Percentiles rank a stretch among this genome's conserved stretches.
These are phyloP conservation scores for Eremobia ochroleuca DNA, from an alignment of 2,888 invertebrate genomes.

Conservation along the genomic window DNA sequence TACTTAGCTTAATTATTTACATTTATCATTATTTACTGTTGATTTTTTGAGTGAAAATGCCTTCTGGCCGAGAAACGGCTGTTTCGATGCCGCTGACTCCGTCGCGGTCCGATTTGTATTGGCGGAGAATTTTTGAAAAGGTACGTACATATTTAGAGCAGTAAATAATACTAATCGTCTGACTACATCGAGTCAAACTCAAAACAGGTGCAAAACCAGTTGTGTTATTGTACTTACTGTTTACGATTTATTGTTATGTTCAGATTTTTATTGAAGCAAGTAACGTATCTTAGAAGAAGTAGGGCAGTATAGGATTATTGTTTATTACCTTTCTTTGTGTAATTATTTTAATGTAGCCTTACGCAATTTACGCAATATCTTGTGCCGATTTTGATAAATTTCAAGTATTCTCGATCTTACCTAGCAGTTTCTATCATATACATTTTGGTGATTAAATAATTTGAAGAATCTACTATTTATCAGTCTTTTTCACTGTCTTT, in stretches of 20 bases:
- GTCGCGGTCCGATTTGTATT: slow-evolving; percentile 87
- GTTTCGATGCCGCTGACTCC: slow-evolving; percentile 87
- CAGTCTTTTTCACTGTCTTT: too few species aligned
- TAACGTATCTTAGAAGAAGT: not conserved
- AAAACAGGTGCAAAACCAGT: slow-evolving; percentile 54
- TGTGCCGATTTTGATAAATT: slow-evolving; percentile 1
- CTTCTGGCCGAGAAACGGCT: slow-evolving; percentile 82
- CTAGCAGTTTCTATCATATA: not conserved
- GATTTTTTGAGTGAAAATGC: slow-evolving; percentile 80
- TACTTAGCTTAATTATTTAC: slow-evolving; percentile 67
- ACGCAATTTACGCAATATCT: slow-evolving; percentile 8
- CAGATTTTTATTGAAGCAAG: slow-evolving; percentile 4
- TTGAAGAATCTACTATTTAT: not conserved
- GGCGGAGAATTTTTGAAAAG: slow-evolving; percentile 89
- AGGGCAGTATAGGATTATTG: slow-evolving; percentile 4
- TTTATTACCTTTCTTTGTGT: slow-evolving; percentile 1
- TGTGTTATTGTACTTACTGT: slow-evolving; percentile 38
- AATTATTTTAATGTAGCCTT: not conserved
- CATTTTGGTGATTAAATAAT: not conserved
- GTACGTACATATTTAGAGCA: slow-evolving; percentile 71
- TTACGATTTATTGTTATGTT: slow-evolving; percentile 14
- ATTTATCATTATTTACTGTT: slow-evolving; percentile 67
- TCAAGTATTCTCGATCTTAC: not conserved
- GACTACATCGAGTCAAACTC: slow-evolving; percentile 1
- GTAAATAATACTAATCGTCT: not conserved